Base-by-base conservation (phyloP, 2,113 vertebrate species). In the Myotis lucifugus region DNA sequence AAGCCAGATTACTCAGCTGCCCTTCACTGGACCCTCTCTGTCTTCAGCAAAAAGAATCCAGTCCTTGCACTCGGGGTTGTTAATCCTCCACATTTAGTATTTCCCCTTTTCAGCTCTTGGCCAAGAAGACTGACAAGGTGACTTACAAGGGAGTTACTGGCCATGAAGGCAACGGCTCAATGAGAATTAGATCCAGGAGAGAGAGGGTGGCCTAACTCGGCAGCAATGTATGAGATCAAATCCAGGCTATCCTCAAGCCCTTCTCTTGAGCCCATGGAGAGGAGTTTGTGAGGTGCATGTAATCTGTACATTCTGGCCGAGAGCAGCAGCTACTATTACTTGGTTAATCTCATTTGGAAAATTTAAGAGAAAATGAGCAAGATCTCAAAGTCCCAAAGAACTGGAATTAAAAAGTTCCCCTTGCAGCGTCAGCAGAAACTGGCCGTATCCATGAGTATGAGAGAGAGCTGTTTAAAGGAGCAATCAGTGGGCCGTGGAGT, bases 351-450 rank as follows among this genome's bases (percentile, higher is more conserved):
- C 42, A 78, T 40, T 66, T 67, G 37, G 77, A 67, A 73, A 86
- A 85, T 72, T 66, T 70, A 84, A 90, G 48, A 92, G 72, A 93
- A 90, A 91, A 76, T 77, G 27, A 15, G 29, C 64, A 81, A 48
- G 18, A 34, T 91, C 12, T 93, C 64, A 76, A 91, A 19, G 9
- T 91, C 32, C 37, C 42, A 23, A 92, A 87, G 46, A 93, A 73
- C n/a, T 73, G 14, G 18, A 78, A 83, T 82, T 5, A 88, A 83
- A 92, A 46, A n/a, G 19, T 15, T 79, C 5, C 5, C 27, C 8
- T 78, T 5, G 25, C 0, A 18, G 42, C 8, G 17, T 70, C 37
- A 70, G 21, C n/a, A 69, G 67, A 89, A 52, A 95, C 1, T 27
- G 69, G 21, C 11, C 25, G 8, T 34, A 64, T n/a, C 8, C 42